Evolutionary conservation across 2,888 invertebrate genomes (phyloP), one percentile per base, ranked within the genome.

Genomic region (Hylaea fasciaria): DNA sequence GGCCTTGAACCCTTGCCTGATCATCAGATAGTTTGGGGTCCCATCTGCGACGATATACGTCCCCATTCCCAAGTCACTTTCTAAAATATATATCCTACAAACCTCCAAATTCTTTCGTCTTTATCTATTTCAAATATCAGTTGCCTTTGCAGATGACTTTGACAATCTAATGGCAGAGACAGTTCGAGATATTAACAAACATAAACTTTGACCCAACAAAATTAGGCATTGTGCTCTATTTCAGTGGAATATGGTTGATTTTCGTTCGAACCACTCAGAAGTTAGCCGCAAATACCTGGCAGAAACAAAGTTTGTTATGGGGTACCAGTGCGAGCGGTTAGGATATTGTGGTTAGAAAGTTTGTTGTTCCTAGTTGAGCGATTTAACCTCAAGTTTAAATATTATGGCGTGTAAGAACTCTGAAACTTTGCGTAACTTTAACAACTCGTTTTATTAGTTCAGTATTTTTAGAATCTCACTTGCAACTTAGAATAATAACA

Each of bases 131-230:
- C 70, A 73, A 78, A 78, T 77, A 79, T 72, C 75, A 65, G 57
- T 57, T 54, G 64, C 62, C 67, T 64, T 70, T 69, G 68, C 66
- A 76, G 78, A 82, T 81, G 80, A 81, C 78, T 82, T 76, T 75
- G 75, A 72, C 79, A 80, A 74, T 80, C 80, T 82, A 81, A 82
- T 75, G 80, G 76, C 51, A 64, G 73, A 71, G 80, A 78, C 80
- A 76, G 79, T 78, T 76, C 72, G 49, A 70, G 76, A 77, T 78
- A 77, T 75, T 73, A 75, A 76, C 78, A 78, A 74, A 74, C 28
- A 57, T 73, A 69, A 28, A 28, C 10, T 28, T n/a, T 57, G 60
- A 40, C 52, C 10, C 54, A 55, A 35, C 16, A 45, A 59, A 56
- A 35, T 54, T 45, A 46, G 32, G 41, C 29, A 8, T 17, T 56